Evolutionary conservation across 2,888 invertebrate species (phyloP).

Genomic region (Carabus problematicus): DNA sequence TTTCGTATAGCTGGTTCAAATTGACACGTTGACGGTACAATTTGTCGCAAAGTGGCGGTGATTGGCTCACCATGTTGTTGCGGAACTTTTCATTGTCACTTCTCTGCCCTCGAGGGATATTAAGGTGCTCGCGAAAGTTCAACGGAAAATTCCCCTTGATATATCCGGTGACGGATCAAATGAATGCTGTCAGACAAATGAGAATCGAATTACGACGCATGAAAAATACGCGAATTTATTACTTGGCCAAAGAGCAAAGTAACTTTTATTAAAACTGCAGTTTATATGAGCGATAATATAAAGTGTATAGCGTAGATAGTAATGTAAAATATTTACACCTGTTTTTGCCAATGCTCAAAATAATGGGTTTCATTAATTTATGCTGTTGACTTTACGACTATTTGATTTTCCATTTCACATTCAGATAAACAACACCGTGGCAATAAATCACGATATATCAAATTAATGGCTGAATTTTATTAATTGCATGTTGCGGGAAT

Average conservation of each 20-base stretch:
- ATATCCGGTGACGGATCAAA: too few species aligned
- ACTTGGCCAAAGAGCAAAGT: not conserved
- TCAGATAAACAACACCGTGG: not conserved
- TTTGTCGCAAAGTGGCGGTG: conserved; percentile 30
- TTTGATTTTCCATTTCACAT: conserved; percentile 2
- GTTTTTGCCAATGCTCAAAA: not conserved
- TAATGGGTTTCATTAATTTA: conserved; percentile 13
- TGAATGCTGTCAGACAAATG: not conserved
- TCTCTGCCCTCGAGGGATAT: conserved; percentile 1
- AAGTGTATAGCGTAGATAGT: too few species aligned
- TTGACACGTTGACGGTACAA: conserved; percentile 39
- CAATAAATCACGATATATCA: conserved; percentile 20
- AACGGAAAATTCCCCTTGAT: too few species aligned
- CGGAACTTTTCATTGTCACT: conserved; percentile 34
- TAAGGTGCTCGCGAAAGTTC: not conserved
- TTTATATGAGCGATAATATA: too few species aligned
- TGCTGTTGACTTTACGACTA: conserved; percentile 17
- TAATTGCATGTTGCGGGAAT: conserved; percentile 11
- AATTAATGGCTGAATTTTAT: conserved; percentile 17
- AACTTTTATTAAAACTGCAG: not conserved
- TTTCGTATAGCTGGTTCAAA: conserved; percentile 23
- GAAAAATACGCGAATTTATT: not conserved
- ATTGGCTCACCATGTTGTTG: conserved; percentile 38
- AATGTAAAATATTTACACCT: too few species aligned
- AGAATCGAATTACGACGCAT: not conserved